phyloP scores from a whole-genome alignment of 2,888 invertebrate genomes.

The Erebia epiphron region DNA sequence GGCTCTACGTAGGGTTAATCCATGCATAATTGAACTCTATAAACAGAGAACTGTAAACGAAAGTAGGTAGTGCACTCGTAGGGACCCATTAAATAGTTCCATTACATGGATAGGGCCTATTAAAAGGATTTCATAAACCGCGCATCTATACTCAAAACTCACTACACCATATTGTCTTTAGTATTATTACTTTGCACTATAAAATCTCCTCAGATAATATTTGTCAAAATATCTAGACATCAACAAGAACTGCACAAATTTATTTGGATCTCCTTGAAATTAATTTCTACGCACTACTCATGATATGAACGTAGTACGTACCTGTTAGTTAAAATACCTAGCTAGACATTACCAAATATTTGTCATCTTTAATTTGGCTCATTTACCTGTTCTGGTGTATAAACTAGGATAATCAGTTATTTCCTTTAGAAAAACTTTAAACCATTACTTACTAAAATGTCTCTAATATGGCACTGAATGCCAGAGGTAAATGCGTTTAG shows the following conservation, averaged over 20 bases:
- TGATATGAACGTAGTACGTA: neutral
- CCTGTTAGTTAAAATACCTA: neutral
- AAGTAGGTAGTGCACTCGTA: constrained; percentile 64
- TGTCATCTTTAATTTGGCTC: neutral
- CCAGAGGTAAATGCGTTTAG: neutral
- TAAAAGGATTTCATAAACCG: neutral
- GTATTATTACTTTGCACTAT: neutral
- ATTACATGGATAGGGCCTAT: constrained; percentile 7
- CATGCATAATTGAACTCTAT: constrained; percentile 57
- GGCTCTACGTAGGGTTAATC: constrained; percentile 40
- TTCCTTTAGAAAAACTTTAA: neutral
- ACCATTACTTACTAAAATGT: constrained; percentile 6
- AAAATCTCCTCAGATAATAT: neutral
- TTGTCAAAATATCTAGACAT: no score
- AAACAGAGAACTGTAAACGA: constrained; percentile 59
- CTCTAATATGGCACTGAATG: neutral
- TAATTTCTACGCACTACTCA: no score
- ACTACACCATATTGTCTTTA: neutral
- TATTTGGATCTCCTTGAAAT: no score
- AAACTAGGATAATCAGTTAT: neutral
- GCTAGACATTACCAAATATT: neutral
- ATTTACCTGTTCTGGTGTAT: neutral
- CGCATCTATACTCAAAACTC: neutral
- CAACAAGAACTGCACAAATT: no score
- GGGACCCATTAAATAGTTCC: constrained; percentile 49